Evolutionary conservation across 2,888 invertebrate species (phyloP), one percentile per base, ranked within the genome.

Genomic region (Campaea margaritaria): DNA sequence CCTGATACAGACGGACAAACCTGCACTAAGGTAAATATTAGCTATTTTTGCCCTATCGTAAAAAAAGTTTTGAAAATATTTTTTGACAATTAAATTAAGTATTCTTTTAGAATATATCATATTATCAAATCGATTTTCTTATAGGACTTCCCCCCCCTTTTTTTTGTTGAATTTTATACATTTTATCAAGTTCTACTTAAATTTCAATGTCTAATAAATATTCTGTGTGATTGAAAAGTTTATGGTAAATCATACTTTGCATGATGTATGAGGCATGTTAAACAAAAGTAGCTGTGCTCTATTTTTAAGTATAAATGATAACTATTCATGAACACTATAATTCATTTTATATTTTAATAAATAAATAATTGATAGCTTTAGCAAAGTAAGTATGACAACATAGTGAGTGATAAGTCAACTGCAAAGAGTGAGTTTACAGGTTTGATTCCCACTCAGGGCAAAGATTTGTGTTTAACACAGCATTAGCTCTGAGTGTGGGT

Each of bases 1-100:
- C 77, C 73, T 13, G 82, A 78, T 11, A 28, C 58, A 5, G 82
- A 82, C 10, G 85, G 83, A 51, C 13, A 58, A 13, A 49, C 61
- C 0, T 83, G 85, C 62, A 90, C 91, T 13, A 92, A 92, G 91
- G 91, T 92, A 92, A 91, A 86, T 90, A 87, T 77, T n/a, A 55
- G 38, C 15, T 55, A 66, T 64, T 48, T 47, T 66, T 45, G 69
- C 65, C 49, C 0, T 14, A 1, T 51, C 45, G 55, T 38, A 47
- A 10, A 49, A 49, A 58, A 8, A 28, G 14, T 7, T n/a, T 10
- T 16, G 28, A 41, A 38, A 34, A 7, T 36, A 15, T 43, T 13
- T 15, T 11, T 38, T 28, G 4, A 36, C 13, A 16, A 47, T 21
- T 54, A 34, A 21, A 9, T 48, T 42, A 55, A 47, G 41, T 47